Percentiles rank a stretch among this genome's conserved stretches.
Evolutionary conservation across 2,888 invertebrate genomes (phyloP).

Genomic region (Orchesella flavescens): DNA sequence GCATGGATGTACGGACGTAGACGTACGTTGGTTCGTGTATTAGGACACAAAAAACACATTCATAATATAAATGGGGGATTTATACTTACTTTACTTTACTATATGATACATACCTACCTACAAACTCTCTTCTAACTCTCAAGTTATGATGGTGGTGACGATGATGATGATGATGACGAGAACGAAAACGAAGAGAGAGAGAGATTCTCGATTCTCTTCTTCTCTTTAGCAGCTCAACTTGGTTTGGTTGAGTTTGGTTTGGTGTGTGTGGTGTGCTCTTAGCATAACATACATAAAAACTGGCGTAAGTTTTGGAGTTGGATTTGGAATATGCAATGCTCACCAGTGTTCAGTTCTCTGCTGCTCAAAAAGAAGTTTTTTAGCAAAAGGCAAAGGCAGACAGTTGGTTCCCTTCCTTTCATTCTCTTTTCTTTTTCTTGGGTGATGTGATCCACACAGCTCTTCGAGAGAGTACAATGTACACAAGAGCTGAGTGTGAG

Average conservation of each 20-base stretch:
- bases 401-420: conserved; percentile 60
- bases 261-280: neutral
- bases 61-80: too few relatives aligned
- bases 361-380: too few relatives aligned
- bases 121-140: neutral
- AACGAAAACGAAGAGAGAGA: conserved; percentile 47
- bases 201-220: conserved; percentile 37
- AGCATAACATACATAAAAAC: conserved; percentile 28
- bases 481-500: conserved; percentile 40
- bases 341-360: too few relatives aligned
- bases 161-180: conserved; percentile 37
- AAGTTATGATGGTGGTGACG: neutral
- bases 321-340: conserved; percentile 26
- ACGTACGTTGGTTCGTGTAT: too few relatives aligned
- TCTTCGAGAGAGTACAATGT: neutral
- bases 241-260: too few relatives aligned
- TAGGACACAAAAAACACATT: too few relatives aligned
- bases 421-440: conserved; percentile 37
- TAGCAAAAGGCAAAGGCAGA: conserved; percentile 43
- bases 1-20: too few relatives aligned
- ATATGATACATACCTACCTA: too few relatives aligned
- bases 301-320: too few relatives aligned
- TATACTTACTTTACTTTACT: too few relatives aligned
- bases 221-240: too few relatives aligned
- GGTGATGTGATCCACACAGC: neutral